These are phyloP conservation scores for Hemistola chrysoprasaria DNA, from an alignment of 2,888 invertebrate genomes.

Conservation along the genomic window DNA sequence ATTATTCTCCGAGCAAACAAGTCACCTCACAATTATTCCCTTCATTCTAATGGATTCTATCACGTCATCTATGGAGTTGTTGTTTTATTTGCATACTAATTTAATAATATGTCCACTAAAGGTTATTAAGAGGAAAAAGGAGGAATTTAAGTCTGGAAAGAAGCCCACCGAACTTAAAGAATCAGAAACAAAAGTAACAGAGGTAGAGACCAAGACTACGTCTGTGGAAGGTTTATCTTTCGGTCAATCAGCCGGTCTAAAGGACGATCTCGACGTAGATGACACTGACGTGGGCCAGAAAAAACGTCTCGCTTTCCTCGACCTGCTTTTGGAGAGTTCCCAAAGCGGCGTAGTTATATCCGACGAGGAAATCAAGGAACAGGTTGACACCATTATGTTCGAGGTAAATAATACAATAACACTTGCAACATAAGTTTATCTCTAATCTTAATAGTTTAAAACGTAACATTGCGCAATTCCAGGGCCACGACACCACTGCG, in stretches of 20 bases:
- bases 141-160: conserved; percentile 86
- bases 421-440: conserved; percentile 6
- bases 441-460: conserved; percentile 13
- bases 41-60: conserved; percentile 12
- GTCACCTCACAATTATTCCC: conserved; percentile 1
- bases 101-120: conserved; percentile 32
- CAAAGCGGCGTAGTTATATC: conserved; percentile 87
- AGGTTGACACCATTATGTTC: conserved; percentile 94
- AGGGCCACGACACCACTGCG: conserved; percentile 92
- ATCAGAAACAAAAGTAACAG: conserved; percentile 39
- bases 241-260: conserved; percentile 87
- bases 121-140: conserved; percentile 88
- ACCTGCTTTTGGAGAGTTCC: conserved; percentile 90
- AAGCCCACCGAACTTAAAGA: conserved; percentile 61
- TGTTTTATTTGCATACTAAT: conserved; percentile 3
- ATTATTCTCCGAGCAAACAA: conserved; percentile 8
- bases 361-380: conserved; percentile 91
- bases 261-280: conserved; percentile 91
- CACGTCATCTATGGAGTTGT: conserved; percentile 4
- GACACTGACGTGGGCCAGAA: conserved; percentile 90
- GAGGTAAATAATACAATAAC: conserved; percentile 79
- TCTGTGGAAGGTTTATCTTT: conserved; percentile 86
- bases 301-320: conserved; percentile 93
- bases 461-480: conserved; percentile 18
- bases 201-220: conserved; percentile 48